phyloP scores from a whole-genome alignment of 2,113 vertebrate genomes.

The Grallaria varia region DNA sequence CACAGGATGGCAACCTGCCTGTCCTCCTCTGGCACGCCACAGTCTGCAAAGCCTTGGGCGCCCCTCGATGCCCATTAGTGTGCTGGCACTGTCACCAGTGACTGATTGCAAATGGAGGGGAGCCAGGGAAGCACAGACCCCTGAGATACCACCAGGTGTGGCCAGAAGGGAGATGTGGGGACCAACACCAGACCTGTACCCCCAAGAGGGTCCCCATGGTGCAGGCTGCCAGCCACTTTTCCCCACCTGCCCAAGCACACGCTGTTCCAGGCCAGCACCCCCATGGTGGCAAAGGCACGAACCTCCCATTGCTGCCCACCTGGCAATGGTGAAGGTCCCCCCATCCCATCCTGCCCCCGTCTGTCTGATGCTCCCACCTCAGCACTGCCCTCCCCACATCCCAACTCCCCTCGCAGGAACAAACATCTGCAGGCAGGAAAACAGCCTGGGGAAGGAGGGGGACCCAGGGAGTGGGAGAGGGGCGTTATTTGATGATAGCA shows the following conservation, averaged over 20 bases:
- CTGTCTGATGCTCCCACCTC: background rate
- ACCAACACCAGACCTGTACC: background rate
- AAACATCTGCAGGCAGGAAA: background rate
- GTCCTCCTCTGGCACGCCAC: background rate
- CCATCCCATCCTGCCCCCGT: background rate
- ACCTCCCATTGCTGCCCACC: background rate
- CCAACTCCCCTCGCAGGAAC: background rate
- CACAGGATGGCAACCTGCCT: background rate
- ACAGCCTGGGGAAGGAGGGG: background rate
- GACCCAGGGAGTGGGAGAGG: accelerated
- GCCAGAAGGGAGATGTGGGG: background rate
- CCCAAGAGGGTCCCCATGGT: accelerated
- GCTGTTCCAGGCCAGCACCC: accelerated
- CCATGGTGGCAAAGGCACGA: background rate
- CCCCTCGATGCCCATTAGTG: accelerated
- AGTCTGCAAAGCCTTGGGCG: background rate
- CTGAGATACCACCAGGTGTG: accelerated
- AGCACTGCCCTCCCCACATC: background rate
- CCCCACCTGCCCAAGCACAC: background rate
- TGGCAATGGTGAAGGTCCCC: background rate
- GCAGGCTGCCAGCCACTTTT: background rate
- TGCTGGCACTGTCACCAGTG: too few species aligned
- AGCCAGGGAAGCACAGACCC: background rate
- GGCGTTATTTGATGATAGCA: background rate
- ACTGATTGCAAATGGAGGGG: background rate